Evolutionary conservation across 2,888 invertebrate genomes (phyloP).

Genomic region (Drosophila mettleri): DNA sequence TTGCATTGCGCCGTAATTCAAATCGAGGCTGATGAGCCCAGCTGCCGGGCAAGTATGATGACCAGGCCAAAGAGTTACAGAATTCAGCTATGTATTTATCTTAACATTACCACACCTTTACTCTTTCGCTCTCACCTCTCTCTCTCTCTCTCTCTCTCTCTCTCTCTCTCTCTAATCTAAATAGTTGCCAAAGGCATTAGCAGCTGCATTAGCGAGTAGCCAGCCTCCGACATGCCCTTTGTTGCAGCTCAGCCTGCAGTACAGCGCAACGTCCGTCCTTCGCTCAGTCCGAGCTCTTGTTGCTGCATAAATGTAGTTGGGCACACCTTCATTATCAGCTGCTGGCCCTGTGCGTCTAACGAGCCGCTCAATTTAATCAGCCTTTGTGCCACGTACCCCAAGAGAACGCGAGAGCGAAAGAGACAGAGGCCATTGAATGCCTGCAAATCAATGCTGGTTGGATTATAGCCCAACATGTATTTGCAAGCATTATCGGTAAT

Average conservation of each 20-base stretch:
- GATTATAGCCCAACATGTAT: background rate
- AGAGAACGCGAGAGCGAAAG: background rate
- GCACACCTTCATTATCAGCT: conserved; percentile 29
- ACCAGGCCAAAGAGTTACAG: conserved; percentile 10
- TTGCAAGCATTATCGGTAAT: no score
- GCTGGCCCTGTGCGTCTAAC: conserved; percentile 26
- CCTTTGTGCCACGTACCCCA: conserved; percentile 27
- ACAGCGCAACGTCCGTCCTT: background rate
- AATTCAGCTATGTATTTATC: conserved; percentile 10
- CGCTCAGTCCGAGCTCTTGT: background rate
- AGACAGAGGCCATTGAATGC: background rate
- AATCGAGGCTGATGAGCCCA: conserved; percentile 36
- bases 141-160: background rate
- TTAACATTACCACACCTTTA: background rate
- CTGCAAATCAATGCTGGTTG: background rate
- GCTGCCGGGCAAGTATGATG: conserved; percentile 16
- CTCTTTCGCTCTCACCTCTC: background rate
- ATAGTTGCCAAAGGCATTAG: conserved; percentile 17
- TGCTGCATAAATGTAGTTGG: conserved; percentile 31
- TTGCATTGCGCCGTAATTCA: conserved; percentile 32
- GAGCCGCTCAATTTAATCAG: conserved; percentile 54
- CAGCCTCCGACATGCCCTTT: conserved; percentile 20
- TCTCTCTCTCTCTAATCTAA: background rate
- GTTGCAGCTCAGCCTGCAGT: conserved; percentile 39
- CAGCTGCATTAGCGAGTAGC: conserved; percentile 12